Percentiles rank a stretch among this genome's conserved stretches.
phyloP scores from a whole-genome alignment of 1,140 invertebrate species.

The Nilaparvata lugens region DNA sequence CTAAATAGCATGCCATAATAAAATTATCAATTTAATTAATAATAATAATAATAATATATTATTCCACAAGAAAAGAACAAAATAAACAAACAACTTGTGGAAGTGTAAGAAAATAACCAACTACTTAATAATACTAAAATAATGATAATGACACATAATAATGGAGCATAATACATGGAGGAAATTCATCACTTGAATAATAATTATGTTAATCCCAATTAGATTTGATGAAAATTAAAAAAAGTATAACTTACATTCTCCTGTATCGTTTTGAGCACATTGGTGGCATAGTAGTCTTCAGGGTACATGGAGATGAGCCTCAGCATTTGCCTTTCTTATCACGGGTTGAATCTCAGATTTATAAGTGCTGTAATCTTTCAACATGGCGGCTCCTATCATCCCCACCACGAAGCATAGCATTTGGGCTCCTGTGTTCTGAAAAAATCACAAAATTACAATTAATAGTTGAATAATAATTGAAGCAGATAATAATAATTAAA shows the following conservation, averaged over 20 bases:
- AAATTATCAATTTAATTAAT: too few species aligned
- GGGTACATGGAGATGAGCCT: slow-evolving; percentile 61
- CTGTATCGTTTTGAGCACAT: slow-evolving; percentile 66
- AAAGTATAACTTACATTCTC: slow-evolving; percentile 68
- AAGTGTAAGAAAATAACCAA: too few species aligned
- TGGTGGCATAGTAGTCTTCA: slow-evolving; percentile 48
- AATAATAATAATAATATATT: too few species aligned
- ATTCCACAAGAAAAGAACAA: too few species aligned
- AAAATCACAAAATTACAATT: slow-evolving; percentile 26
- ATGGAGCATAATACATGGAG: too few species aligned
- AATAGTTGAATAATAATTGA: neutral
- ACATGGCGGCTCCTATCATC: slow-evolving; percentile 61
- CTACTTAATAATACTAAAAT: too few species aligned
- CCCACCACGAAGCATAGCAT: slow-evolving; percentile 57
- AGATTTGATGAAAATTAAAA: too few species aligned
- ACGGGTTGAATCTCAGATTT: slow-evolving; percentile 66
- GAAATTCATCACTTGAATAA: too few species aligned
- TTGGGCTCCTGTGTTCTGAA: slow-evolving; percentile 60
- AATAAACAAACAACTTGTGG: too few species aligned
- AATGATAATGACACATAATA: too few species aligned
- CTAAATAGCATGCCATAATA: too few species aligned
- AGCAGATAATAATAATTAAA: neutral
- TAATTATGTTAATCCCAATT: too few species aligned
- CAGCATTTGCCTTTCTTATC: slow-evolving; percentile 55
- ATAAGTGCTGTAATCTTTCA: slow-evolving; percentile 68